Percentiles rank a stretch among this genome's conserved stretches.
Conservation (phyloP, 2,113 vertebrate genomes). For the Rallus limicola region DNA sequence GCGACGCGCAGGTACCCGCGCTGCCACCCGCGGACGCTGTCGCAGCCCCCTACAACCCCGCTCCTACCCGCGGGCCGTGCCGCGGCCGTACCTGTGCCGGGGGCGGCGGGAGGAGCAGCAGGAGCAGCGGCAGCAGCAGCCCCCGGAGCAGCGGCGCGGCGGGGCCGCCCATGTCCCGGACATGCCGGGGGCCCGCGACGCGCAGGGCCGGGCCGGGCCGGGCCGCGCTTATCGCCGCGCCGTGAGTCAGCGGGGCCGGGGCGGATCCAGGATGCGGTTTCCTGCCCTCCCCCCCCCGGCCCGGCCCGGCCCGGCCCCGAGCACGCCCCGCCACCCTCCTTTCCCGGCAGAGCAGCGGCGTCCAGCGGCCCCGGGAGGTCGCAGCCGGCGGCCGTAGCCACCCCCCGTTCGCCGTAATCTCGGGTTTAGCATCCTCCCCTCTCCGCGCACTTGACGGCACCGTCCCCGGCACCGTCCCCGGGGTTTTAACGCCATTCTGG, state of each 20-base stretch:
- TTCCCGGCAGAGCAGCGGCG: no score
- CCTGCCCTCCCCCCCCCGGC: background rate
- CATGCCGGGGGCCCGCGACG: background rate
- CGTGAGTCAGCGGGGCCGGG: background rate
- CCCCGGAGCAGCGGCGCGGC: background rate
- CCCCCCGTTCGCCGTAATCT: no score
- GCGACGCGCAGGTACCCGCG: background rate
- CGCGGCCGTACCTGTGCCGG: background rate
- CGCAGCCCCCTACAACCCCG: background rate
- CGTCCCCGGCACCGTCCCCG: background rate
- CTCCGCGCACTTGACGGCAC: background rate
- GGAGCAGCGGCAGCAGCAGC: background rate
- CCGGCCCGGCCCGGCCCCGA: background rate
- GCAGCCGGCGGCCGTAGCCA: no score
- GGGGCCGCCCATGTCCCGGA: background rate
- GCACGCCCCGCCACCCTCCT: no score
- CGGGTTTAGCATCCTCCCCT: no score
- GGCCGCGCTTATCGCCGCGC: background rate
- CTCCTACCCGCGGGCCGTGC: background rate
- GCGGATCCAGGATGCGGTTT: background rate
- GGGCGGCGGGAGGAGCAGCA: background rate
- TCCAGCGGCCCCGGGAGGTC: no score
- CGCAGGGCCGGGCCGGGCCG: background rate
- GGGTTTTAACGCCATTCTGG: background rate
- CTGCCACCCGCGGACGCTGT: background rate